Base-by-base conservation (phyloP, 2,113 vertebrate species). In the Saccopteryx bilineata region DNA sequence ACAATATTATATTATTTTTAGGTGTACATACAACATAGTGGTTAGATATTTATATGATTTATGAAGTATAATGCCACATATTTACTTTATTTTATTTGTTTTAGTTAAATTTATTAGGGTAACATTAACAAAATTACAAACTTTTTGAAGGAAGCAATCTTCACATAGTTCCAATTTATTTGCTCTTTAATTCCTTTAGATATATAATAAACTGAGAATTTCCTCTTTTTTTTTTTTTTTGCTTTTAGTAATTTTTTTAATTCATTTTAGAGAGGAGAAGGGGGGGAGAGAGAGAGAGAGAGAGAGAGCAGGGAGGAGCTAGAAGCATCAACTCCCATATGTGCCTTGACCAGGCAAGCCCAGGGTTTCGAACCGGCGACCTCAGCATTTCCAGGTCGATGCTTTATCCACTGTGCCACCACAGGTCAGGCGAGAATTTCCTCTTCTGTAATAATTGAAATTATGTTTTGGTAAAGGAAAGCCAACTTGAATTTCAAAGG, bases 401-500 rank as follows among this genome's bases (percentile, higher is more conserved):
- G n/a, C 15, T 33, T 3, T 33, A 68, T 31, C 28, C n/a, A 19
- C 68, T 33, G 68, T 33, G 68, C 33, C n/a, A 69, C 18, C 18
- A n/a, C 13, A 15, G 66, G 15, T 3, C 17, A 11, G 31, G 66
- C 4, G 19, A 33, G 50, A 19, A 78, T 28, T 46, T 79, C n/a
- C 24, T 5, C 3, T 17, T 48, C 80, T 68, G 60, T 56, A 14
- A 86, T 65, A 86, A 15, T 33, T 71, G 19, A 74, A 95, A 80
- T 56, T 71, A 72, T 24, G 1, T 11, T 61, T 81, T 39, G 3
- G 48, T 76, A 33, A 50, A 89, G 74, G 19, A 82, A 92, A 33
- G 17, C 17, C 86, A 90, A 74, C 11, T 81, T 89, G 56, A 84
- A 50, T 66, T 17, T 79, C 33, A 52, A 75, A 90, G 95, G 12